Conservation (phyloP, 35 echinoderm and acorn worm species). For the Stichopus chloronotus region DNA sequence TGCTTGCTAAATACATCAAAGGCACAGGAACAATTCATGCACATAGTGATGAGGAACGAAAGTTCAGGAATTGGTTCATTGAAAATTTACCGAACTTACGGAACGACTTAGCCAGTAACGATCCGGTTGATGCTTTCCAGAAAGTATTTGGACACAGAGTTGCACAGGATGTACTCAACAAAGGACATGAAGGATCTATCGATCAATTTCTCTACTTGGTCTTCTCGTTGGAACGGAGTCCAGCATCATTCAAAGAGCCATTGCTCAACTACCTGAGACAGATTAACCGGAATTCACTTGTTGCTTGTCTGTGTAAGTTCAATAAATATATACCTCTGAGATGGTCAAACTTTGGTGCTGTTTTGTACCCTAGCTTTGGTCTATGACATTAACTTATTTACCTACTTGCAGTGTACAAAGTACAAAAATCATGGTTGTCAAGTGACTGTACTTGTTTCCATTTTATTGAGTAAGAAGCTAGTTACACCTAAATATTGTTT, state of each 20-base stretch:
- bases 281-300: not conserved
- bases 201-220: slow-evolving; percentile 45
- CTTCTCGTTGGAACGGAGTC: slow-evolving; percentile 20
- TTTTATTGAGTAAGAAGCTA: too few relatives aligned
- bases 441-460: too few relatives aligned
- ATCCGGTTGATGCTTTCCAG: not conserved
- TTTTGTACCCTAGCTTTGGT: not conserved
- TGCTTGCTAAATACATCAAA: not conserved
- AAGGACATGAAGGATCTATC: slow-evolving; percentile 36
- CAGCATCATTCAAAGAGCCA: not conserved
- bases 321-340: not conserved
- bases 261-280: not conserved
- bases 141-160: not conserved
- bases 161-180: slow-evolving; percentile 1
- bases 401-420: too few relatives aligned
- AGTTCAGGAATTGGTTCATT: slow-evolving; percentile 13
- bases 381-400: too few relatives aligned
- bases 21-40: slow-evolving; percentile 29
- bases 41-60: slow-evolving; percentile 18
- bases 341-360: not conserved
- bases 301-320: not conserved
- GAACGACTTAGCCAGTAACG: not conserved
- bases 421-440: too few relatives aligned
- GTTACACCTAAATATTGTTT: too few relatives aligned
- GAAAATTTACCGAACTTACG: slow-evolving; percentile 7